phyloP scores from a whole-genome alignment of 2,113 vertebrate species.

The Spizaetus ornatus region DNA sequence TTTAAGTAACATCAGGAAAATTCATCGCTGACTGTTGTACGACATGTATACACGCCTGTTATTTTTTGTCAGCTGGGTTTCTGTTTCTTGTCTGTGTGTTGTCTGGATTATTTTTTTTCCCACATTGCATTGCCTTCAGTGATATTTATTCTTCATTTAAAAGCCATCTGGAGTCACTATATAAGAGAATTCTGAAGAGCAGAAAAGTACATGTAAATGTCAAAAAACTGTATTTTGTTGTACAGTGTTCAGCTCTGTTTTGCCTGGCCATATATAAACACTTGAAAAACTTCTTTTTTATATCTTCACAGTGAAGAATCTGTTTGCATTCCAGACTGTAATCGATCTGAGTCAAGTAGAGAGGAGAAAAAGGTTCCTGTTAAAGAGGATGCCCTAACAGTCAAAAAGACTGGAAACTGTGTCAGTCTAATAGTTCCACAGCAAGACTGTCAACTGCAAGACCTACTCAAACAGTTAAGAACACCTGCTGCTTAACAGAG shows the following conservation, averaged over 20 bases:
- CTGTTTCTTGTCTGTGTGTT: neutral
- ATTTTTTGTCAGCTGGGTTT: neutral
- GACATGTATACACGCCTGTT: neutral
- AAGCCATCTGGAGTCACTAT: neutral
- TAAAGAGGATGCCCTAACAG: conserved; percentile 51
- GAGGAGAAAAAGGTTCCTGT: conserved; percentile 50
- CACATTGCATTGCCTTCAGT: neutral
- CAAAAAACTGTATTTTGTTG: neutral
- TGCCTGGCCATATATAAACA: neutral
- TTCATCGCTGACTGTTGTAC: neutral
- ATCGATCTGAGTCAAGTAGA: conserved; percentile 60
- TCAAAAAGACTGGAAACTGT: conserved; percentile 55
- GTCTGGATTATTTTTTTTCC: neutral
- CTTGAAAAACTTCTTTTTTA: conserved; percentile 36
- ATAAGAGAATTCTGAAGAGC: neutral
- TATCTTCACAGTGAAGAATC: conserved; percentile 55
- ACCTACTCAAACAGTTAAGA: conserved; percentile 60
- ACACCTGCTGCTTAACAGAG: conserved; percentile 26
- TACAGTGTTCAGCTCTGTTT: conserved; percentile 15
- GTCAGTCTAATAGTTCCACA: conserved; percentile 47
- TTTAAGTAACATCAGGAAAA: neutral
- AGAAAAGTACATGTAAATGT: conserved; percentile 12
- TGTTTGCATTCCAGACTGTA: conserved; percentile 60
- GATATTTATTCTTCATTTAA: neutral
- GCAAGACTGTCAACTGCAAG: conserved; percentile 49